These are phyloP conservation scores for Hyperoplus immaculatus DNA, from an alignment of 2,797 vertebrate species.

Conservation along the genomic window DNA sequence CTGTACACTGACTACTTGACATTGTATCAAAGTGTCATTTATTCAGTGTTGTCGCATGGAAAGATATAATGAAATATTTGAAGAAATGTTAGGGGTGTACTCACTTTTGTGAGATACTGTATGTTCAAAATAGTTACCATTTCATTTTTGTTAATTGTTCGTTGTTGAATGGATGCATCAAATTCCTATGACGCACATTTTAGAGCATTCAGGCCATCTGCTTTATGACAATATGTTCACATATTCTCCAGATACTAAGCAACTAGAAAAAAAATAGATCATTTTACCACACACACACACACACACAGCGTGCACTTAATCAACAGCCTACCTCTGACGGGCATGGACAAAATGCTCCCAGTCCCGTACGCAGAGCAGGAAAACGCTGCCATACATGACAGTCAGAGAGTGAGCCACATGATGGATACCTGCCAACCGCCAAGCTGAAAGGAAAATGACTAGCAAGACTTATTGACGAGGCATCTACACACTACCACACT, in stretches of 20 bases:
- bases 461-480: not conserved
- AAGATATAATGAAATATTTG: too few species aligned
- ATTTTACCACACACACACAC: not conserved
- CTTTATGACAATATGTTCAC: not conserved
- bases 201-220: not conserved
- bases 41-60: too few species aligned
- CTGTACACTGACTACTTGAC: too few species aligned
- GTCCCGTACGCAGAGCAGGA: slow-evolving; percentile 80
- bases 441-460: not conserved
- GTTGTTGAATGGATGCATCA: too few species aligned
- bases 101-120: too few species aligned
- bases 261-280: not conserved
- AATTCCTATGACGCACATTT: not conserved
- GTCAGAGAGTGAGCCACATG: slow-evolving; percentile 62
- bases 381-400: slow-evolving; percentile 85
- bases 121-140: not conserved
- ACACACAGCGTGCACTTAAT: not conserved
- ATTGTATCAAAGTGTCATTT: too few species aligned
- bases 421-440: slow-evolving; percentile 14
- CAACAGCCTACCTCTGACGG: slow-evolving; percentile 88
- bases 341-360: slow-evolving; percentile 86
- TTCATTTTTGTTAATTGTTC: not conserved
- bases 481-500: not conserved
- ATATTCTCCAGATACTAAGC: not conserved
- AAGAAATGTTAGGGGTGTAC: too few species aligned